A percentile compares a stretch with the other conserved stretches of the same genome.
Evolutionary conservation across 2,888 invertebrate species (phyloP).

Genomic region (Drosophila mulleri): DNA sequence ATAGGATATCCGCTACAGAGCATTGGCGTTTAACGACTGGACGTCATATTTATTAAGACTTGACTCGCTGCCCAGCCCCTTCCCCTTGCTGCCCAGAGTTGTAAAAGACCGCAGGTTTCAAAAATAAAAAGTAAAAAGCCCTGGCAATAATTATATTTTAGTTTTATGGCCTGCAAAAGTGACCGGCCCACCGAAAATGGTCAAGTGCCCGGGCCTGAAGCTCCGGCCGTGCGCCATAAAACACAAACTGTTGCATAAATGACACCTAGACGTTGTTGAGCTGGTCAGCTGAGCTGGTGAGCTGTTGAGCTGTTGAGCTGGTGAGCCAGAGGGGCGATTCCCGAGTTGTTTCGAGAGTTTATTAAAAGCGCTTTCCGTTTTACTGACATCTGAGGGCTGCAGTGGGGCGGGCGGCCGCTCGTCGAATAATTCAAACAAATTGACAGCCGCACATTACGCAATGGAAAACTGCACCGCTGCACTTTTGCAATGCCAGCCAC

Average conservation of each 20-base stretch:
- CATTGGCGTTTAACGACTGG: slow-evolving; percentile 60
- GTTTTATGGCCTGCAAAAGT: slow-evolving; percentile 76
- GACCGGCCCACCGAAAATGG: slow-evolving; percentile 72
- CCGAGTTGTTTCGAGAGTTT: slow-evolving; percentile 46
- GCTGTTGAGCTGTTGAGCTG: neutral
- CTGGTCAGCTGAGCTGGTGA: neutral
- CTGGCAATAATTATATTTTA: slow-evolving; percentile 74
- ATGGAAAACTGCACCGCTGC: slow-evolving; percentile 76
- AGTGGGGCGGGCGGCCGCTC: slow-evolving; percentile 21
- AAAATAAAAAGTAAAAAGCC: slow-evolving; percentile 27
- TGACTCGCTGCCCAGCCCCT: slow-evolving; percentile 27
- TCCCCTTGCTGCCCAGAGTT: slow-evolving; percentile 4
- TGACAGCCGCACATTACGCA: slow-evolving; percentile 79
- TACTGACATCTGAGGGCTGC: slow-evolving; percentile 25
- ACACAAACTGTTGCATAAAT: slow-evolving; percentile 80
- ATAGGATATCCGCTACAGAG: slow-evolving; percentile 13
- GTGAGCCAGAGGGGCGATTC: slow-evolving; percentile 22
- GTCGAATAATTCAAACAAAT: slow-evolving; percentile 79
- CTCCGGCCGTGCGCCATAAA: slow-evolving; percentile 60
- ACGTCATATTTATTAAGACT: slow-evolving; percentile 70
- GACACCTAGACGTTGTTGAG: slow-evolving; percentile 68
- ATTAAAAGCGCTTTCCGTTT: slow-evolving; percentile 72
- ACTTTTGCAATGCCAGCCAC: slow-evolving; percentile 65
- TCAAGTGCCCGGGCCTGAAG: slow-evolving; percentile 33
- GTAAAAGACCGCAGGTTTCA: slow-evolving; percentile 33